These are phyloP conservation scores for Lasiurus cinereus DNA, from an alignment of 2,113 vertebrate genomes.

Conservation along the genomic window DNA sequence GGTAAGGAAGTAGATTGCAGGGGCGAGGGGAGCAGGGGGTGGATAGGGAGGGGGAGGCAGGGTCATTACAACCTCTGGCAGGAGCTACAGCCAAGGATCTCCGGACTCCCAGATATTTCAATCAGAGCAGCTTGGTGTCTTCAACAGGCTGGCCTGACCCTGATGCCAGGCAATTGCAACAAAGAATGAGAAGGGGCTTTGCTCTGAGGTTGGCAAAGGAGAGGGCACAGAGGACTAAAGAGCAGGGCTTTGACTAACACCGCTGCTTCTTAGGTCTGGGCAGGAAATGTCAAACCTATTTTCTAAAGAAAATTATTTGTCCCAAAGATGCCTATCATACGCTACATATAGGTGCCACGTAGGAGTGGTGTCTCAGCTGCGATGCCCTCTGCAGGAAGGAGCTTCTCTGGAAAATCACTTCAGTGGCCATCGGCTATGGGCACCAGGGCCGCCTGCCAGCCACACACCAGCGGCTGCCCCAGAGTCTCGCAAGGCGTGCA, in stretches of 20 bases:
- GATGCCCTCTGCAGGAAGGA: conserved; percentile 57
- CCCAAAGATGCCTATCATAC: neutral
- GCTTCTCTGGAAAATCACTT: conserved; percentile 57
- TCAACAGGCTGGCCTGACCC: neutral
- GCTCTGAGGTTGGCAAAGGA: neutral
- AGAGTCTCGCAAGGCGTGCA: conserved; percentile 45
- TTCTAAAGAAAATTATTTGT: conserved; percentile 43
- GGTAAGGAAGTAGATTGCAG: neutral
- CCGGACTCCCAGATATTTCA: neutral
- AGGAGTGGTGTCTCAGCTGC: conserved; percentile 69
- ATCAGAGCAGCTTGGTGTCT: neutral
- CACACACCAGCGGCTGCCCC: conserved; percentile 47
- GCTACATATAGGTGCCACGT: neutral
- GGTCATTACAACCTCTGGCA: neutral
- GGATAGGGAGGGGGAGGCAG: no score
- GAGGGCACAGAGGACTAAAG: neutral
- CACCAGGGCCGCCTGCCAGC: conserved; percentile 58
- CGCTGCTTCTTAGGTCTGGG: neutral
- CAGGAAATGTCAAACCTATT: neutral
- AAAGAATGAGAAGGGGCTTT: neutral
- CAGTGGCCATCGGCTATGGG: conserved; percentile 61
- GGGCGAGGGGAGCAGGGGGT: neutral
- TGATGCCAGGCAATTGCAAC: neutral
- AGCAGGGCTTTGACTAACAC: neutral
- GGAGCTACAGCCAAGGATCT: neutral